Conservation (phyloP, 2,888 invertebrate genomes). For the Oscheius sp. region DNA sequence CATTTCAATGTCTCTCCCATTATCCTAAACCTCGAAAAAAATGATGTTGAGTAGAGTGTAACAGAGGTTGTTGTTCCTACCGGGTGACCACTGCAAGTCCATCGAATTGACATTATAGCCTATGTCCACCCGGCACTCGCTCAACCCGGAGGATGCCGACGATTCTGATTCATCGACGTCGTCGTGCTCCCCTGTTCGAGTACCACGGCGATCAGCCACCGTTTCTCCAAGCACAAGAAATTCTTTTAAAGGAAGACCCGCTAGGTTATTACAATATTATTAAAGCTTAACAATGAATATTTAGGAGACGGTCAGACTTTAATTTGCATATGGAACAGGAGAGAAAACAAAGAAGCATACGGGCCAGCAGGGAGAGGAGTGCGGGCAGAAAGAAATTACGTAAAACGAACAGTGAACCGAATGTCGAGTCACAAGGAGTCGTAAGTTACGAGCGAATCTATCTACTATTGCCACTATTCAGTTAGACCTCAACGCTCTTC, state of each 20-base stretch:
- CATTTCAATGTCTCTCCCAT: not conserved
- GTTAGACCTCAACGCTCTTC: conserved; percentile 58
- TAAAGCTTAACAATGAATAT: conserved; percentile 3
- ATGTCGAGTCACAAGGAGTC: conserved; percentile 58
- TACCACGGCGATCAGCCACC: conserved; percentile 57
- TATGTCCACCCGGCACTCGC: conserved; percentile 32
- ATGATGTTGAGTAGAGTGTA: conserved; percentile 9
- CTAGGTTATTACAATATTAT: conserved; percentile 16
- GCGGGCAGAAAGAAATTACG: conserved; percentile 54
- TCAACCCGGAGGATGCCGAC: conserved; percentile 65
- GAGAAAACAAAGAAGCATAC: conserved; percentile 49
- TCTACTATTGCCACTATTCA: no score
- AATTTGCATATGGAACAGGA: conserved; percentile 54
- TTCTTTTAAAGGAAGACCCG: conserved; percentile 29
- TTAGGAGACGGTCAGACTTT: conserved; percentile 60
- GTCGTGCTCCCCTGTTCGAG: conserved; percentile 40
- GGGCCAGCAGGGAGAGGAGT: conserved; percentile 52
- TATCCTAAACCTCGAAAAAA: not conserved
- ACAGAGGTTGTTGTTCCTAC: conserved; percentile 31
- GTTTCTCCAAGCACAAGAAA: conserved; percentile 61
- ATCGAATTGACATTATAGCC: not conserved
- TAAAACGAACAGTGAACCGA: conserved; percentile 68
- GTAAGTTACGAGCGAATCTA: conserved; percentile 30
- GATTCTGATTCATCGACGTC: conserved; percentile 55
- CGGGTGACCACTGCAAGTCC: not conserved